Conservation (phyloP, 1,140 invertebrate genomes). For the Drosophila ironensis region DNA sequence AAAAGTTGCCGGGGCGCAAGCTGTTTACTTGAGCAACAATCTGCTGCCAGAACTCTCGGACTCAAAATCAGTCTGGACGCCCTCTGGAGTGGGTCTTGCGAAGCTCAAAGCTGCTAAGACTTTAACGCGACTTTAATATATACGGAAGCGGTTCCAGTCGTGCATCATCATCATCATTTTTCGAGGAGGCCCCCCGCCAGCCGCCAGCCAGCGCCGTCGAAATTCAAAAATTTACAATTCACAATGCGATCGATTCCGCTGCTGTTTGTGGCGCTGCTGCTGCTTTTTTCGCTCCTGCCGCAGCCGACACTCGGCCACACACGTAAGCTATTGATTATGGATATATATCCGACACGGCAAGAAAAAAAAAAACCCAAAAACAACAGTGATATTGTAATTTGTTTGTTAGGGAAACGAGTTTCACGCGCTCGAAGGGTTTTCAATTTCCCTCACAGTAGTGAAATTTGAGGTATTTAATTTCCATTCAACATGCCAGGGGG, state of each 20-base stretch:
- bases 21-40: conserved; percentile 79
- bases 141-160: not conserved
- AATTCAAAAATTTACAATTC: conserved; percentile 53
- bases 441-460: too few species aligned
- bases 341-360: conserved; percentile 15
- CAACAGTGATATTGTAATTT: too few species aligned
- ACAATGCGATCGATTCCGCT: conserved; percentile 72
- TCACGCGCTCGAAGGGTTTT: too few species aligned
- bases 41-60: conserved; percentile 51
- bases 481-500: too few species aligned
- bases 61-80: conserved; percentile 12
- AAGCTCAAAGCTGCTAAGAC: conserved; percentile 60
- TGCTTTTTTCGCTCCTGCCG: conserved; percentile 11
- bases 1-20: conserved; percentile 67
- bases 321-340: conserved; percentile 69
- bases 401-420: too few species aligned
- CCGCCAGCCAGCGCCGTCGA: conserved; percentile 16
- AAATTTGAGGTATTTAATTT: too few species aligned
- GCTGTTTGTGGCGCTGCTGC: not conserved
- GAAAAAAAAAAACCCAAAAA: conserved; percentile 9
- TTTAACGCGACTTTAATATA: conserved; percentile 75
- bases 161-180: conserved; percentile 34
- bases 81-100: conserved; percentile 15
- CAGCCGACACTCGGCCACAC: conserved; percentile 59
- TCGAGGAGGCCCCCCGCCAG: conserved; percentile 3